Evolutionary conservation across 2,888 invertebrate genomes (phyloP).

Genomic region (Rhynchonema sp.): DNA sequence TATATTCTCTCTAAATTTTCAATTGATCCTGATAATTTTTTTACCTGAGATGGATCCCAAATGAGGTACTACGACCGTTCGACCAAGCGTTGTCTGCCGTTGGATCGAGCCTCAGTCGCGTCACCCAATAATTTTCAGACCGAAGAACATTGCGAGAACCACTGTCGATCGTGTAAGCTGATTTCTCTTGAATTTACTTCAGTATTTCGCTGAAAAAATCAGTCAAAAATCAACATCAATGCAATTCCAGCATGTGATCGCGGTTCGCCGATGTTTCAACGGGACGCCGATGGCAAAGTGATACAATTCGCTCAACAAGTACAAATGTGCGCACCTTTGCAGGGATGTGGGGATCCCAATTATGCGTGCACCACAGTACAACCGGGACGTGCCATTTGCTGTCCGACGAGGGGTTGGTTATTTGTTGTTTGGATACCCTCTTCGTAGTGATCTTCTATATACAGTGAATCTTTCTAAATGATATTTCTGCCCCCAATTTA

Average conservation of each 20-base stretch:
- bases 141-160: not conserved
- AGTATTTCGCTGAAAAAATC: too few relatives aligned
- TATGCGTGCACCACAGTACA: not conserved
- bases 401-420: constrained; percentile 1
- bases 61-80: not conserved
- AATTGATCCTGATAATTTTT: too few relatives aligned
- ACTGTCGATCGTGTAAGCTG: not conserved
- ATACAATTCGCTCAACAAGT: not conserved
- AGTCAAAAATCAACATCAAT: too few relatives aligned
- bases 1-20: too few relatives aligned
- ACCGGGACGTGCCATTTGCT: constrained; percentile 2
- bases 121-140: not conserved
- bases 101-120: too few relatives aligned
- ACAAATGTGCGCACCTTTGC: not conserved
- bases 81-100: not conserved
- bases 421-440: too few relatives aligned
- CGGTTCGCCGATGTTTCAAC: not conserved
- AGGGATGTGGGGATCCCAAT: not conserved
- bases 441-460: too few relatives aligned
- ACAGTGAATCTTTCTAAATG: too few relatives aligned
- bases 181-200: too few relatives aligned
- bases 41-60: not conserved
- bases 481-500: too few relatives aligned
- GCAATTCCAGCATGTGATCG: not conserved
- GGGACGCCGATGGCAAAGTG: not conserved